Base-by-base conservation (phyloP, 2,888 invertebrate genomes). In the Thumatha senex region DNA sequence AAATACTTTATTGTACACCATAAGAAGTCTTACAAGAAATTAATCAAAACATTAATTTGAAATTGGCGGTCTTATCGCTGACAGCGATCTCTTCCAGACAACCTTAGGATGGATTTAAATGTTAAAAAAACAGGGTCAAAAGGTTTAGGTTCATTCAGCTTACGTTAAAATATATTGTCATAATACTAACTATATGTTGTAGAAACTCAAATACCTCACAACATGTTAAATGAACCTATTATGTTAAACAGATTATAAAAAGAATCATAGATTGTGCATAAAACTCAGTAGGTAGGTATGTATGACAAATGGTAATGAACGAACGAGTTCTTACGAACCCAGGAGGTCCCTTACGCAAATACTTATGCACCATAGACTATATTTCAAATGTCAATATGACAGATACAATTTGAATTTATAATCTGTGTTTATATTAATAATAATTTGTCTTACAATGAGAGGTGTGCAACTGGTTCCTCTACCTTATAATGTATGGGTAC, bases 381-480 rank as follows among this genome's bases (percentile, higher is more conserved):
- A 36, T 36, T 36, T 35, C 44, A 46, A 39, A 46, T 46, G 34
- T 30, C 34, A 30, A 34, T 31, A 33, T 46, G 36, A 46, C 46
- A 51, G 24, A 1, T 8, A 38, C 31, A 13, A 46, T 46, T 51
- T 51, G 38, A 51, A 51, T 46, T 15, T 39, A 43, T 43, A 41
- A 46, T 51, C 33, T 44, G 40, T 40, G 29, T 30, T 43, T 40
- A 33, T 40, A 36, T 24, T 49, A 44, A 34, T 48, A 35, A 40
- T 14, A 24, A 24, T 24, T 24, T 44, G 14, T 36, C 14, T 15
- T 30, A 14, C 24, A 13, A 15, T 24, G 18, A 24, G 5, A 2
- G 13, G 14, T n/a, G 14, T n/a, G 29, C 31, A 36, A 44, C 48
- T 29, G 13, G 45, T 41, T 38, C 13, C 34, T 49, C 31, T 18